Evolutionary conservation across 64 coral and sea anemone genomes (phyloP).

Genomic region (Dendronephthya gigantea): DNA sequence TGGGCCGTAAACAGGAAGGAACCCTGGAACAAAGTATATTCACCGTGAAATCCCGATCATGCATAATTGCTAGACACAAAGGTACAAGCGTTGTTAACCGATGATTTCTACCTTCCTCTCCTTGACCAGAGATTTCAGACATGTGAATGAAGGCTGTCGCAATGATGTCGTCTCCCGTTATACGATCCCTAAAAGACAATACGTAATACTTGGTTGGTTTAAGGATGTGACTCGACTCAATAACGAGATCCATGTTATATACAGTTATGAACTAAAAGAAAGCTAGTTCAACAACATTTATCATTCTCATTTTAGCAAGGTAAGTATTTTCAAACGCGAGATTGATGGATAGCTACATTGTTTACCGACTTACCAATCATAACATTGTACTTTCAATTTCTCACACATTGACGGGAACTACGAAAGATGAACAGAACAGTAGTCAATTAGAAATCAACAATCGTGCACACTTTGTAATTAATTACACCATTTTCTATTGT

Average conservation of each 20-base stretch:
- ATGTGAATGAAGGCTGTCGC: constrained; percentile 62
- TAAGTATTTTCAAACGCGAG: no score
- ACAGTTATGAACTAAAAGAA: no score
- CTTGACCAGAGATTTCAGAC: constrained; percentile 73
- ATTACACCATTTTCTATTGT: not conserved
- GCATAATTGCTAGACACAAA: not conserved
- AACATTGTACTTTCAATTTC: constrained; percentile 54
- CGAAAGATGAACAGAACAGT: not conserved
- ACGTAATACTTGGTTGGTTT: not conserved
- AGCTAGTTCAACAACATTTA: no score
- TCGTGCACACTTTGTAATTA: not conserved
- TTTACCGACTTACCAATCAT: constrained; percentile 47
- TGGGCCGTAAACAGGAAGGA: constrained; percentile 61
- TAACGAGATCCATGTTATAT: no score
- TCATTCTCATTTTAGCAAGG: no score
- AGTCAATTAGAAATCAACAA: not conserved
- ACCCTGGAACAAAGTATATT: constrained; percentile 22
- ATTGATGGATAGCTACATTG: no score
- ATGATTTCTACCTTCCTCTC: constrained; percentile 58
- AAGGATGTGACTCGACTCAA: no score
- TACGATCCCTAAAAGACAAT: constrained; percentile 43
- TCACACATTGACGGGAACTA: constrained; percentile 67
- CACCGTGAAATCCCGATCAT: not conserved
- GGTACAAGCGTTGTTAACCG: not conserved
- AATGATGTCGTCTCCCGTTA: constrained; percentile 58